Evolutionary conservation across 2,888 invertebrate species (phyloP).

Genomic region (Oithona nana): DNA sequence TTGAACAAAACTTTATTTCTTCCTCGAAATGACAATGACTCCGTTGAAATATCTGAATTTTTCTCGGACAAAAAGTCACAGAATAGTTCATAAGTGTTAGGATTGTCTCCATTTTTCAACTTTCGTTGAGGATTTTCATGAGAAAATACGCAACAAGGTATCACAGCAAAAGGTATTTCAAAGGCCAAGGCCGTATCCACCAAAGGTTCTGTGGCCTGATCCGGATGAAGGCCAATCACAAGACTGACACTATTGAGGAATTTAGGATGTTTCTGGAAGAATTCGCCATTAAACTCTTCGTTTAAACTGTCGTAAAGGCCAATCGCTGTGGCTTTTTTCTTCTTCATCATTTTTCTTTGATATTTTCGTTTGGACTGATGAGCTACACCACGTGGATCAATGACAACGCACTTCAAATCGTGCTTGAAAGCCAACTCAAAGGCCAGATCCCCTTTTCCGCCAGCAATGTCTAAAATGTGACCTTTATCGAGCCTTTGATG

Average conservation of each 20-base stretch:
- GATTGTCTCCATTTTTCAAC: neutral
- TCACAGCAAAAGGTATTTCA: conserved; percentile 1
- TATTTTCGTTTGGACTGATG: neutral
- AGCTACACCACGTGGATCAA: neutral
- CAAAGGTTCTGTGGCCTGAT: conserved; percentile 4
- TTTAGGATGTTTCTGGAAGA: neutral
- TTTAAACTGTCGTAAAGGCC: neutral
- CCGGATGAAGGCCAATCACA: conserved; percentile 6
- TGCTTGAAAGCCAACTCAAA: conserved; percentile 1
- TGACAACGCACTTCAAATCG: neutral
- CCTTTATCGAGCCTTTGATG: neutral
- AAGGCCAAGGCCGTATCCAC: neutral
- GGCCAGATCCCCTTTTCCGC: conserved; percentile 4
- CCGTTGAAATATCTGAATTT: neutral
- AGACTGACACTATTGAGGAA: neutral
- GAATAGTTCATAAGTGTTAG: conserved; percentile 1
- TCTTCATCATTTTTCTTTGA: neutral
- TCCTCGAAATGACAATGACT: neutral
- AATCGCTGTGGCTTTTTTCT: neutral
- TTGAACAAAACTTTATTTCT: conserved; percentile 4
- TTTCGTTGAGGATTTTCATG: conserved; percentile 1
- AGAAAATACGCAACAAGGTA: conserved; percentile 6
- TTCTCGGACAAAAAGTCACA: neutral
- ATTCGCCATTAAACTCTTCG: neutral
- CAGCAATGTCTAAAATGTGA: conserved; percentile 4